A percentile compares a stretch with the other conserved stretches of the same genome.
These are phyloP conservation scores for Pangasius sanitwongsei DNA, from an alignment of 2,797 vertebrate species.

Conservation along the genomic window DNA sequence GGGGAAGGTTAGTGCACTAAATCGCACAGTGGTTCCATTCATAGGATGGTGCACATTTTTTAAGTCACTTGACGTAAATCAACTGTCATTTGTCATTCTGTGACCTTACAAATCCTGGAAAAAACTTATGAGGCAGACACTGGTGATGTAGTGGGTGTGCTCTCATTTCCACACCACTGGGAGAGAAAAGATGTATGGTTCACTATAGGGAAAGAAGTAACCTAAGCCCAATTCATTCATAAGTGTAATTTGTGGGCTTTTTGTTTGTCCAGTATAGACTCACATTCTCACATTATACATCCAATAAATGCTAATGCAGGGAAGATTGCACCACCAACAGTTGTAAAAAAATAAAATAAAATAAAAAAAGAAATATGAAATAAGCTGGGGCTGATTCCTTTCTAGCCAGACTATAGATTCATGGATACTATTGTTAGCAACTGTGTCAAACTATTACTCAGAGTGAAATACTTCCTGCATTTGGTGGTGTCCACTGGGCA, in stretches of 20 bases:
- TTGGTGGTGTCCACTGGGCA: neutral
- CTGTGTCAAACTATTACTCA: neutral
- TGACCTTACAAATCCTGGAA: constrained; percentile 23
- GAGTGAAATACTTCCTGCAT: neutral
- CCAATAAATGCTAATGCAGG: constrained; percentile 31
- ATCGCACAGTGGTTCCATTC: constrained; percentile 4
- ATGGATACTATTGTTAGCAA: neutral
- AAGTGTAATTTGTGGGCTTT: constrained; percentile 45
- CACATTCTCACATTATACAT: constrained; percentile 32
- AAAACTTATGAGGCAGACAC: neutral
- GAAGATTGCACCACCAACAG: neutral
- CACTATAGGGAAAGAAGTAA: constrained; percentile 33
- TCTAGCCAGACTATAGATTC: neutral
- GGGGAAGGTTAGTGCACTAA: neutral
- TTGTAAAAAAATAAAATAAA: neutral
- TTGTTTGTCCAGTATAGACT: constrained; percentile 34
- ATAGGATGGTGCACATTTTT: constrained; percentile 7
- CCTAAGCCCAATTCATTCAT: constrained; percentile 32
- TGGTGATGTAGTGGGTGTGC: neutral
- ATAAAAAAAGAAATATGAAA: neutral
- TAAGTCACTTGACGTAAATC: neutral
- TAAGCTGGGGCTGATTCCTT: neutral
- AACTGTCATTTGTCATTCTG: neutral
- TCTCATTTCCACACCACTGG: constrained; percentile 20
- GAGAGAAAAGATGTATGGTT: constrained; percentile 32